A percentile compares a stretch with the other conserved stretches of the same genome.
These are phyloP conservation scores for Dryococelus australis DNA, from an alignment of 2,888 invertebrate genomes.

Conservation along the genomic window DNA sequence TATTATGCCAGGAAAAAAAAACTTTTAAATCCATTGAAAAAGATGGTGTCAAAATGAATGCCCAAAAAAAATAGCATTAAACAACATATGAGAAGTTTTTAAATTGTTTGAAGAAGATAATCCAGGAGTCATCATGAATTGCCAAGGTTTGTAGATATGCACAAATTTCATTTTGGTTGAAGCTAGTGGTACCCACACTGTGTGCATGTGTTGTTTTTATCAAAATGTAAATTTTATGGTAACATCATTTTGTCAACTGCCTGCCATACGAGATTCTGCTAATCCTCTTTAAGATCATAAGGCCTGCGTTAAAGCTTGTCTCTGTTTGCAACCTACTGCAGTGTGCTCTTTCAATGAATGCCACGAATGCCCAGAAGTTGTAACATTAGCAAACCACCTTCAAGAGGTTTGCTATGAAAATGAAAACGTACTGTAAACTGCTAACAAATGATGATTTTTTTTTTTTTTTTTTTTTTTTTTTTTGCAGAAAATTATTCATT, in stretches of 20 bases:
- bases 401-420: conserved; percentile 13
- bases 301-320: not conserved
- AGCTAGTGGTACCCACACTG: not conserved
- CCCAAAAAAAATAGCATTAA: too few species aligned
- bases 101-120: too few species aligned
- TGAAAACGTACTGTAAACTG: not conserved
- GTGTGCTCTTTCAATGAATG: not conserved
- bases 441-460: too few species aligned
- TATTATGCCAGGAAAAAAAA: too few species aligned
- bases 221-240: conserved; percentile 5
- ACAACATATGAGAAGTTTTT: too few species aligned
- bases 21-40: too few species aligned
- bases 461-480: too few species aligned
- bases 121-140: not conserved
- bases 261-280: not conserved
- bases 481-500: too few species aligned
- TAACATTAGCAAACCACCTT: conserved; percentile 17
- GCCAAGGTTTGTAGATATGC: not conserved
- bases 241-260: not conserved
- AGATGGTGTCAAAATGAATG: too few species aligned
- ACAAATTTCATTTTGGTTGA: not conserved
- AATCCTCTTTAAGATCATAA: not conserved
- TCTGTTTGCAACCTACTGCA: not conserved
- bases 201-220: not conserved
- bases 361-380: not conserved